Conservation (phyloP, 2,113 vertebrate species). For the Erythrolamprus reginae region DNA sequence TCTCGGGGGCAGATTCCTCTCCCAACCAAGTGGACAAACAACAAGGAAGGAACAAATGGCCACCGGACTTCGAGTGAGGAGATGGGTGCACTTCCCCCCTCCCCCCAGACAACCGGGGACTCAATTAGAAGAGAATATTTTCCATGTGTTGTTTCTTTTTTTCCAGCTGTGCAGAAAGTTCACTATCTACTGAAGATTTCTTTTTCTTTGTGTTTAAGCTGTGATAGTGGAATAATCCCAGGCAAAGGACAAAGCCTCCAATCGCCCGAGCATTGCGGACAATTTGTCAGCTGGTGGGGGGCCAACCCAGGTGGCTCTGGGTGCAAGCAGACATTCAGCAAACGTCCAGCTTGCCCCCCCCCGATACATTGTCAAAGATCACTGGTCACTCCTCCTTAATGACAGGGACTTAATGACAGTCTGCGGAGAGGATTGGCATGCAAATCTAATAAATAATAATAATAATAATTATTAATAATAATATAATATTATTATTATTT, state of each 20-base stretch:
- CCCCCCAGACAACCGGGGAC: neutral
- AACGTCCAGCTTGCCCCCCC: neutral
- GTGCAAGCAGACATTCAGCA: neutral
- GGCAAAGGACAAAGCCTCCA: neutral
- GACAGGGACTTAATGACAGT: fast-evolving
- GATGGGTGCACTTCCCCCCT: neutral
- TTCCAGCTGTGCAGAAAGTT: neutral
- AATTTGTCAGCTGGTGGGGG: neutral
- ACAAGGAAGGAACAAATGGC: neutral
- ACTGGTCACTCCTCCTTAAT: neutral
- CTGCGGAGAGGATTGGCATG: too few relatives aligned
- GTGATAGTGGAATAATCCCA: neutral
- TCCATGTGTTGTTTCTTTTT: neutral
- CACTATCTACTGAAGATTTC: neutral
- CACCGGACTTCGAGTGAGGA: neutral
- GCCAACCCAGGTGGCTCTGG: neutral
- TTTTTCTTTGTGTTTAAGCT: neutral
- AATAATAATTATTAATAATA: too few relatives aligned
- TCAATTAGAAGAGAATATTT: neutral
- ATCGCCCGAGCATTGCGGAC: neutral
- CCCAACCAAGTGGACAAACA: neutral
- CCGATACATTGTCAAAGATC: neutral
- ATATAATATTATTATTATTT: too few relatives aligned
- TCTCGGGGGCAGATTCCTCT: neutral
- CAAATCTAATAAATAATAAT: too few relatives aligned